Evolutionary conservation across 2,797 vertebrate species (phyloP).

Genomic region (Orientallactaga sibirica): DNA sequence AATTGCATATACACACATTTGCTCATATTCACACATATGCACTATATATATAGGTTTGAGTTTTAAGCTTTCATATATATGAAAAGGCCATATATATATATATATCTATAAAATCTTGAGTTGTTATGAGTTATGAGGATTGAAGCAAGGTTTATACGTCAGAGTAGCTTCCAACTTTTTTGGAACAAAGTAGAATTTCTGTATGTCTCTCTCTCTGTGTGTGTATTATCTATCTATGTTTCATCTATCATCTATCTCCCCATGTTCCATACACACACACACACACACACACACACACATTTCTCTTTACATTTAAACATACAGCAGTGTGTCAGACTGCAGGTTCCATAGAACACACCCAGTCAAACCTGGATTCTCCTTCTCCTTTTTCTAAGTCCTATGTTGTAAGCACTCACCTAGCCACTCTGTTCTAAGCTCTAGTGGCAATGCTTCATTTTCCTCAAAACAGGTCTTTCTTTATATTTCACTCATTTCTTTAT

Average conservation of each 20-base stretch:
- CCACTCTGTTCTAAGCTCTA: background rate
- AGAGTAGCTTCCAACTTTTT: background rate
- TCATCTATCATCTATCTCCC: background rate
- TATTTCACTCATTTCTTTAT: background rate
- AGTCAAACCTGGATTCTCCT: background rate
- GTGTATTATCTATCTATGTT: background rate
- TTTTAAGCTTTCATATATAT: background rate
- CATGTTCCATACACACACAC: background rate
- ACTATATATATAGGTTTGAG: background rate
- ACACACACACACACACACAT: background rate
- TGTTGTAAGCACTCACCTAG: fast-evolving
- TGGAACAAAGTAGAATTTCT: background rate
- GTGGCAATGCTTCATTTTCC: background rate
- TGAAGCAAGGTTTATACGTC: background rate
- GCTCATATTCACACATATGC: too few species aligned
- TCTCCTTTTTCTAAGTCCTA: background rate
- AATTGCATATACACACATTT: too few species aligned
- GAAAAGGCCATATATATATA: too few species aligned
- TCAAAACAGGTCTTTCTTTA: slow-evolving; percentile 21
- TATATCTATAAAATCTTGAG: too few species aligned
- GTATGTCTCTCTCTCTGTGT: background rate
- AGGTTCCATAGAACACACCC: background rate
- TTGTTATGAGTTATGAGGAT: too few species aligned
- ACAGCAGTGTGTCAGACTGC: background rate
- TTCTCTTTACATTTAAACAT: background rate